Base-by-base conservation (phyloP, 2,888 invertebrate species). In the Taphrorychus bicolor region DNA sequence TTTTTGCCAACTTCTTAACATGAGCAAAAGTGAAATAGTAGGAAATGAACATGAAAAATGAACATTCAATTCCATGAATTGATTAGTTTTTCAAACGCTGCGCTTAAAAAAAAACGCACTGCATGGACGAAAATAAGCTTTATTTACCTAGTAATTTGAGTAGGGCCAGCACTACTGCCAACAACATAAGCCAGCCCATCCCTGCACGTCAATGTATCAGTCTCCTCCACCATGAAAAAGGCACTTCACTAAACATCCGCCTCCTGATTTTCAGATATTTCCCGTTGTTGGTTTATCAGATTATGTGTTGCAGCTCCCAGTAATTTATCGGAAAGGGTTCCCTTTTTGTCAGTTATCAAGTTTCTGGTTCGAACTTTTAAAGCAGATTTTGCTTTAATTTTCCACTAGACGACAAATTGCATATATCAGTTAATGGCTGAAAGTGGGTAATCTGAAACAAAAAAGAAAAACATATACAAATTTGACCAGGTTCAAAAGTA, bases 111-210 rank as follows among this genome's bases (percentile, higher is more conserved):
- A 42, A 42, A 42, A 5, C 7, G 5, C 32, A 32, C 32, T 5
- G 5, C 7, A 32, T 32, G 11, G 11, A 32, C 32, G 1, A 32
- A 11, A 32, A 32, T 11, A 18, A 24, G n/a, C n/a, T n/a, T n/a
- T n/a, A 40, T 74, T 79, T 74, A 81, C 82, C 82, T 79, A 82
- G 81, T 75, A 83, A 76, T 75, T 81, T 80, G 77, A 82, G 78
- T 77, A 83, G 79, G 80, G 81, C 78, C 73, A 84, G 80, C 78
- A 83, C 78, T 73, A 83, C 79, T 77, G 80, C 79, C 75, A 80
- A 78, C 73, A 82, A 79, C 73, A 82, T 78, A 76, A 83, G 82
- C 83, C 83, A 83, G 82, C 83, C 83, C 83, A 84, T 84, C 77
- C 80, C 82, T 81, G 79, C 76, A 76, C 81, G 81, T 82, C 82